Evolutionary conservation across 2,888 invertebrate genomes (phyloP).

Genomic region (Acanthosepion esculentum): DNA sequence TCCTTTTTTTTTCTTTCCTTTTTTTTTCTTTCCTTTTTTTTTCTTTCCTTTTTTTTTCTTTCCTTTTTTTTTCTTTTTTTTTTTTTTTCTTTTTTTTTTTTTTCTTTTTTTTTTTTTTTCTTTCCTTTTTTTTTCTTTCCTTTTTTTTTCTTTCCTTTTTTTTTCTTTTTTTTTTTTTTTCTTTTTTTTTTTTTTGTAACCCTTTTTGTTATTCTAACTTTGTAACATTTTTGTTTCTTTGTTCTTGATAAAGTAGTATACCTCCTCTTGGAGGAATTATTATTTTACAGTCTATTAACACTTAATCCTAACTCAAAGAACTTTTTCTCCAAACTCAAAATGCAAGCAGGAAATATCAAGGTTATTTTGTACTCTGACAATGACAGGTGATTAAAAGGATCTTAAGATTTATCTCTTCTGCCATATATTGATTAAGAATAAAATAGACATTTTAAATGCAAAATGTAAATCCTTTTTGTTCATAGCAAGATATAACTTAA

Average conservation of each 20-base stretch:
- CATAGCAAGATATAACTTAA: not conserved
- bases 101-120: not conserved
- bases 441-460: not conserved
- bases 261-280: not conserved
- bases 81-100: not conserved
- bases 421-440: not conserved
- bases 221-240: too few species aligned
- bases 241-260: too few species aligned
- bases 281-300: not conserved
- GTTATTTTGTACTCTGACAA: not conserved
- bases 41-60: too few species aligned
- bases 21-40: too few species aligned
- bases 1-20: too few species aligned
- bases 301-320: not conserved
- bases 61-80: too few species aligned
- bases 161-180: not conserved
- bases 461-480: not conserved
- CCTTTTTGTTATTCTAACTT: not conserved
- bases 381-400: not conserved
- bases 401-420: not conserved
- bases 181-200: not conserved
- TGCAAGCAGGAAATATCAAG: not conserved
- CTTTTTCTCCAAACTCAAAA: not conserved
- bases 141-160: too few species aligned
- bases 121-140: not conserved